phyloP scores from a whole-genome alignment of 2,113 vertebrate species.

The Perccottus glenii region DNA sequence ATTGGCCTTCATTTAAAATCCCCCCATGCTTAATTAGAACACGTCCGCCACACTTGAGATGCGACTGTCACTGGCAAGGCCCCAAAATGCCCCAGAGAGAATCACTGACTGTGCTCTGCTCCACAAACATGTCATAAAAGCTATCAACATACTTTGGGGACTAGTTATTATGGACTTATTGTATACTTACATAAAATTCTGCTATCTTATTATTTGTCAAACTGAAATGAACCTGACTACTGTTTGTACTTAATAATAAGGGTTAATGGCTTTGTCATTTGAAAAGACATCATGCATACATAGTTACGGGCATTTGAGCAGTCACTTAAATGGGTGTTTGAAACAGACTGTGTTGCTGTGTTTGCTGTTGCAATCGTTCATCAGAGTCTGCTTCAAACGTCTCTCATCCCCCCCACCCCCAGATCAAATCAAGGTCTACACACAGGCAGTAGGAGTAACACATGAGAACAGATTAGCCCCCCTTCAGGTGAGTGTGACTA shows the following conservation, averaged over 20 bases:
- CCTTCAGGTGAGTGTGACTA: constrained; percentile 59
- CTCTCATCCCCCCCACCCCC: constrained; percentile 13
- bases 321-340: constrained; percentile 28
- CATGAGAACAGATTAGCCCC: constrained; percentile 39
- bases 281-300: not conserved
- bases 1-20: constrained; percentile 71
- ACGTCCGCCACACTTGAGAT: constrained; percentile 67
- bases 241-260: not conserved
- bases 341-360: constrained; percentile 22
- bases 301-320: constrained; percentile 4
- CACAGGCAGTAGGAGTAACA: constrained; percentile 30
- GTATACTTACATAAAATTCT: too few species aligned
- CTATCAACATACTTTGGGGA: not conserved
- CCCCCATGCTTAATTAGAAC: constrained; percentile 76
- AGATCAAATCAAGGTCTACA: constrained; percentile 18
- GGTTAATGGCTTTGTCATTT: not conserved
- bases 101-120: constrained; percentile 33
- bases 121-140: constrained; percentile 14
- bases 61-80: constrained; percentile 53
- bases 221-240: not conserved
- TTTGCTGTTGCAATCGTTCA: constrained; percentile 52
- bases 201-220: not conserved
- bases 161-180: too few species aligned
- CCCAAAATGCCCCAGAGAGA: constrained; percentile 58
- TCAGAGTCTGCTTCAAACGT: constrained; percentile 37